phyloP scores from a whole-genome alignment of 2,888 invertebrate genomes.

The Scaptodrosophila latifasciaeformis region DNA sequence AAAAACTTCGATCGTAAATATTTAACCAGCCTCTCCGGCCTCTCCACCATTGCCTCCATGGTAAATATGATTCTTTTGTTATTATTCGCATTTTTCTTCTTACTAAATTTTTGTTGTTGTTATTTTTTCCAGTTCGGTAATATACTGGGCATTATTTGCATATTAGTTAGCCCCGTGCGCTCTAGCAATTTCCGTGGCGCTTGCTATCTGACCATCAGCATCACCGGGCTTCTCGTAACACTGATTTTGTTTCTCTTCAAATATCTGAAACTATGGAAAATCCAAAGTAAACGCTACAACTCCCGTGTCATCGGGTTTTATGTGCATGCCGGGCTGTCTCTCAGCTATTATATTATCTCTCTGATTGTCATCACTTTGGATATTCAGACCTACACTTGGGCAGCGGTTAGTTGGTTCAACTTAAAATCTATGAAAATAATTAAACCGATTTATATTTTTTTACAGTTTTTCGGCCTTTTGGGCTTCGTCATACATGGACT shows the following conservation, averaged over 20 bases:
- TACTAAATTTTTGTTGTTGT: slow-evolving; percentile 3
- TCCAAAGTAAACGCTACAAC: slow-evolving; percentile 45
- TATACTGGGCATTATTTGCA: slow-evolving; percentile 58
- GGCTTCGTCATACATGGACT: slow-evolving; percentile 48
- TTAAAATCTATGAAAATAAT: neutral
- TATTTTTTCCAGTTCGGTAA: slow-evolving; percentile 50
- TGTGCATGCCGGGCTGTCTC: slow-evolving; percentile 38
- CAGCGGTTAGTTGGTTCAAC: slow-evolving; percentile 42
- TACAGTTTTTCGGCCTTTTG: slow-evolving; percentile 47
- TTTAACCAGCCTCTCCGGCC: slow-evolving; percentile 51
- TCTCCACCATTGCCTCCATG: slow-evolving; percentile 50
- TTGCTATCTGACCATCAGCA: slow-evolving; percentile 48
- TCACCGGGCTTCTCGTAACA: slow-evolving; percentile 41
- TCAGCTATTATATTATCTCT: slow-evolving; percentile 48
- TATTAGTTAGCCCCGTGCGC: slow-evolving; percentile 59
- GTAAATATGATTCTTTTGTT: slow-evolving; percentile 35
- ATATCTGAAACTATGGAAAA: slow-evolving; percentile 52
- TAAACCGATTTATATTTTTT: neutral
- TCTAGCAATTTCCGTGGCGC: slow-evolving; percentile 61
- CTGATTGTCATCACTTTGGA: slow-evolving; percentile 47
- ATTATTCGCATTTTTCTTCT: slow-evolving; percentile 4
- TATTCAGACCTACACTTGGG: slow-evolving; percentile 42
- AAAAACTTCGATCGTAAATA: slow-evolving; percentile 47
- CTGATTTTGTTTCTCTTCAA: slow-evolving; percentile 42
- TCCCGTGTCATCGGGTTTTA: slow-evolving; percentile 41